A percentile compares a stretch with the other conserved stretches of the same genome.
phyloP scores from a whole-genome alignment of 2,113 vertebrate species.

The Poeciliopsis prolifica region DNA sequence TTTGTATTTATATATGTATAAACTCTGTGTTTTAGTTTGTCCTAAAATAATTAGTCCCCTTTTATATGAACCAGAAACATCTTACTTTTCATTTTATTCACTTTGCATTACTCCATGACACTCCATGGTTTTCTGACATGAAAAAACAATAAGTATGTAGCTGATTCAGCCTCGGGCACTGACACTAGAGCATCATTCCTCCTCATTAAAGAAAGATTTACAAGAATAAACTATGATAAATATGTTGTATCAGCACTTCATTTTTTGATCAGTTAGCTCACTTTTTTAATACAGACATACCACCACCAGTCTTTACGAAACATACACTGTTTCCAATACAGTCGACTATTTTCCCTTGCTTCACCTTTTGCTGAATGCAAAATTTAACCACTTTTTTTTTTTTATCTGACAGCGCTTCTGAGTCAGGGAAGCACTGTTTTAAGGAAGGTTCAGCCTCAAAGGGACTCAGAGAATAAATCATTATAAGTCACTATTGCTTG shows the following conservation, averaged over 20 bases:
- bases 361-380: neutral
- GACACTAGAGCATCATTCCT: too few species aligned
- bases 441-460: constrained; percentile 41
- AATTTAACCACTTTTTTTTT: neutral
- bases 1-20: too few species aligned
- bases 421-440: constrained; percentile 3
- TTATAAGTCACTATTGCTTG: constrained; percentile 31
- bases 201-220: neutral
- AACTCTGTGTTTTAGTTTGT: too few species aligned
- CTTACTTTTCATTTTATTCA: too few species aligned
- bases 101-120: too few species aligned
- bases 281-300: neutral
- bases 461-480: constrained; percentile 53
- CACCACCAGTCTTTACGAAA: neutral
- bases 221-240: neutral
- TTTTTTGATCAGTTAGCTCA: neutral
- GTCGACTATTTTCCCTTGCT: neutral
- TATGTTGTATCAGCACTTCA: neutral
- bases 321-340: neutral
- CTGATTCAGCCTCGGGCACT: too few species aligned
- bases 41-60: too few species aligned
- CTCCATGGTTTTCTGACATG: too few species aligned
- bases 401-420: constrained; percentile 21
- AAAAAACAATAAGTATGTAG: neutral
- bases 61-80: too few species aligned